Evolutionary conservation across 2,797 vertebrate species (phyloP).

Genomic region (Enteromius viviparus): DNA sequence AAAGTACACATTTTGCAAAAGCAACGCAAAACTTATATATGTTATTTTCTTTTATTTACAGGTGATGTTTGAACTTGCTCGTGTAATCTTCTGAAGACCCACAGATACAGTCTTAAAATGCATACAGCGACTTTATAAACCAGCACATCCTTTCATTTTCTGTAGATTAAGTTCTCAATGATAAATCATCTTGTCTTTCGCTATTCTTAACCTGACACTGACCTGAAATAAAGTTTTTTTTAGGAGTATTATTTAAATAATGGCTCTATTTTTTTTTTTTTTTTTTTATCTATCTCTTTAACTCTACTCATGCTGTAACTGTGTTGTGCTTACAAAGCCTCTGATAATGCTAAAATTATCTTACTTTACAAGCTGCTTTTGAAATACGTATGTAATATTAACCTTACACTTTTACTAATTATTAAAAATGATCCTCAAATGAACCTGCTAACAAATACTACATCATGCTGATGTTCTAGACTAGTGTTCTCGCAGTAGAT

Average conservation of each 20-base stretch:
- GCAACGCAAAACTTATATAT: not conserved
- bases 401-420: not conserved
- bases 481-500: not conserved
- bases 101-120: not conserved
- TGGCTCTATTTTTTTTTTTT: not conserved
- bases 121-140: conserved; percentile 5
- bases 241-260: not conserved
- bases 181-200: not conserved
- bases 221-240: not conserved
- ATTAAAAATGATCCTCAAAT: not conserved
- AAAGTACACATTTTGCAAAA: not conserved
- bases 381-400: not conserved
- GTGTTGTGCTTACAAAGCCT: not conserved
- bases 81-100: conserved; percentile 84
- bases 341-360: not conserved
- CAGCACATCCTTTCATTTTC: not conserved
- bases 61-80: conserved; percentile 95
- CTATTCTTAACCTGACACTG: not conserved
- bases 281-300: not conserved
- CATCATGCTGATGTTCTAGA: too few species aligned
- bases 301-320: not conserved
- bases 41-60: conserved; percentile 66
- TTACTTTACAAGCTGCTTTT: not conserved
- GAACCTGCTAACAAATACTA: not conserved
- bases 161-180: not conserved